A percentile compares a stretch with the other conserved stretches of the same genome.
Conservation (phyloP, 2,888 invertebrate species). For the Himalopsyche anomala region DNA sequence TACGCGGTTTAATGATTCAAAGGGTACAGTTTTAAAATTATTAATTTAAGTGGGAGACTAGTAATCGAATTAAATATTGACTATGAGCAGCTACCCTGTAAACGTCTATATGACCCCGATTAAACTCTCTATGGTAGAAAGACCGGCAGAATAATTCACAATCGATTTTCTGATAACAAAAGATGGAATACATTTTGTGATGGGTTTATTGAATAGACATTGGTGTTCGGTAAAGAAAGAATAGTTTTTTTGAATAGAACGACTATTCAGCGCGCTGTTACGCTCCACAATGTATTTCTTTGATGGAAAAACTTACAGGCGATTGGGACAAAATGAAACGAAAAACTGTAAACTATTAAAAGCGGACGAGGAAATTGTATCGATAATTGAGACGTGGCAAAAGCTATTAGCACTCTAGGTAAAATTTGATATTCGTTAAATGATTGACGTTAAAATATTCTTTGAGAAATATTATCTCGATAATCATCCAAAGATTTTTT, state of each 20-base stretch:
- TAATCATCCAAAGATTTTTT: no score
- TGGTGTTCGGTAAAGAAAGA: constrained; percentile 31
- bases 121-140: constrained; percentile 1
- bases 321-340: constrained; percentile 9
- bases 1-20: no score
- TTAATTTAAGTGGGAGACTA: background rate
- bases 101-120: constrained; percentile 13
- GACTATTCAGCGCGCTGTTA: constrained; percentile 2
- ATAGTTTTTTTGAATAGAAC: constrained; percentile 12
- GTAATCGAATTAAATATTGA: background rate
- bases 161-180: constrained; percentile 37
- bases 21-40: background rate
- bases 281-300: constrained; percentile 3
- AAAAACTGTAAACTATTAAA: background rate
- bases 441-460: no score
- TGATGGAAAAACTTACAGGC: constrained; percentile 32
- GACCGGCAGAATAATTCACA: constrained; percentile 23
- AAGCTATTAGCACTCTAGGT: no score
- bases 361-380: background rate
- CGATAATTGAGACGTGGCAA: no score
- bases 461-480: no score
- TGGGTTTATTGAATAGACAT: constrained; percentile 42
- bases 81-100: background rate
- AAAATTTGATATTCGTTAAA: no score
- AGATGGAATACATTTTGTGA: constrained; percentile 34